Evolutionary conservation across 2,113 vertebrate species (phyloP), one percentile per base, ranked within the genome.

Genomic region (Dasypus novemcinctus): DNA sequence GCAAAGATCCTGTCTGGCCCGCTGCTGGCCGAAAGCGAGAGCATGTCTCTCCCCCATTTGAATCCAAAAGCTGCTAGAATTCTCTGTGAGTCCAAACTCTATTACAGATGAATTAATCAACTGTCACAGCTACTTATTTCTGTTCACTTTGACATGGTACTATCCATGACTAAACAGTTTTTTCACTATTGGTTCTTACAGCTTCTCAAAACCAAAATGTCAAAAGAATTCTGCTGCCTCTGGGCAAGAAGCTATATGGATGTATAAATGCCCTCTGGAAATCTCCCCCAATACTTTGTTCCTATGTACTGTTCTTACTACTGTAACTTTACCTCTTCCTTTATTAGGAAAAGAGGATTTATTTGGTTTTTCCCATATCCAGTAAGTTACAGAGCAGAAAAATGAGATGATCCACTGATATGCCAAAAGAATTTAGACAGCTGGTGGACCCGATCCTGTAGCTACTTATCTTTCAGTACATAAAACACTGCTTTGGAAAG

Each of bases 61-160:
- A 94, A 80, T 82, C 29, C 49, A 75, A 93, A 96, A 78, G 43
- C 54, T 81, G 18, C 61, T 90, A 57, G 79, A 96, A 94, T 94
- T 96, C 78, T 93, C 72, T 41, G 18, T 43, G 38, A 93, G 29
- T 78, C 27, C 36, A 87, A 93, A 93, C 83, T 74, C 43, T 69
- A 25, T 78, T 82, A 78, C 27, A 87, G 64, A 72, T 74, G 31
- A 91, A 79, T 93, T 96, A 75, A 84, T 93, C 79, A 61, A 43
- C 61, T 94, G 0, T 69, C 66, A 81, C 0, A 0, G 68, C 79
- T 87, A 64, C 46, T 85, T 92, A 41, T 41, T 74, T 78, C 75
- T 52, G 88, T 90, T 83, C 66, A 64, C 18, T 85, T 64, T 75
- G 74, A 79, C 57, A 54, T 43, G 63, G 66, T 38, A 64, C n/a